Evolutionary conservation across 2,797 vertebrate species (phyloP), one percentile per base, ranked within the genome.

Genomic region (Toxotes lorentzi): DNA sequence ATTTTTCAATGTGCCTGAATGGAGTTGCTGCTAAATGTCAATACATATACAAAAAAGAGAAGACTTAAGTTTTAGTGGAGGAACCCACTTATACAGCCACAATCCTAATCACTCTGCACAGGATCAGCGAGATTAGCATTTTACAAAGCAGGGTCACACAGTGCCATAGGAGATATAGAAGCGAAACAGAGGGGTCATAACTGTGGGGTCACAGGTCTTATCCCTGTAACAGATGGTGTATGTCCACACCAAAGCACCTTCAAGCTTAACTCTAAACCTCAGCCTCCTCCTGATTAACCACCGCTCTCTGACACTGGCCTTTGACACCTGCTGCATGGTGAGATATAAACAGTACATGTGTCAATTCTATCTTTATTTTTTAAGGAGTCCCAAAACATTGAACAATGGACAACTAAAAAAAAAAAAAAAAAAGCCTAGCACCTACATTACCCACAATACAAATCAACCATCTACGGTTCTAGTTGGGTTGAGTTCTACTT

Each of bases 81-180:
- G 16, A 17, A 1, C 10, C 34, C 48, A 56, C 50, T 57, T n/a
- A 48, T 11, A 65, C 23, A 23, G 4, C 50, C 11, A 53, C 24
- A 54, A 27, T 24, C 51, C 51, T 54, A 27, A 14, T 72, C 43
- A 23, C 34, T 21, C 21, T 23, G 62, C 27, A 47, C n/a, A 71
- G 51, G 45, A 54, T 70, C 70, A 70, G 61, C 38, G 21, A 8
- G 66, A 79, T 77, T 73, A 77, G 54, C 23, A 23, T 65, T 38
- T 32, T 34, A 72, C 57, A 59, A 48, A 64, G 58, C 2, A 12
- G 62, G 40, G 68, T 76, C 68, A 64, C 34, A 40, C 62, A 59
- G 50, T 56, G 56, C 24, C 35, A 58, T 8, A 16, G 27, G 23
- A 57, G 48, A 34, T 2, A 24, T 12, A 50, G 47, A 47, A 24